Percentiles rank a stretch among this genome's conserved stretches.
phyloP scores from a whole-genome alignment of 2,113 vertebrate species.

The Oncorhynchus clarkii region DNA sequence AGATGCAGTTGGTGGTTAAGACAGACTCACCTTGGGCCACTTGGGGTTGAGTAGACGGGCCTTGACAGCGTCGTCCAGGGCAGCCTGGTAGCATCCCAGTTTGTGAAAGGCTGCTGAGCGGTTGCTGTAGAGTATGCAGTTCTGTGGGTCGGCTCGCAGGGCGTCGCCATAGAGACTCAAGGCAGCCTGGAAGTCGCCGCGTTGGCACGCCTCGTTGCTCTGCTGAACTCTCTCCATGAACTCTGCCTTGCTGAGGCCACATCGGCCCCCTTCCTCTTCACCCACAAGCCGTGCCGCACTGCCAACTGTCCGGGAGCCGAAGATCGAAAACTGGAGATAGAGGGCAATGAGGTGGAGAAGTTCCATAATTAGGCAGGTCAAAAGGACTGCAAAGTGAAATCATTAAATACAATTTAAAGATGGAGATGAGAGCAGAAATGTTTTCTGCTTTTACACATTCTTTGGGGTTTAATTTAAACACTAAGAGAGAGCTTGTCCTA shows the following conservation, averaged over 20 bases:
- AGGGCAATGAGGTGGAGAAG: slow-evolving; percentile 1
- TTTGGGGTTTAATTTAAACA: too few relatives aligned
- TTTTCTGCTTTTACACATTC: too few relatives aligned
- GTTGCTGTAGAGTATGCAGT: slow-evolving; percentile 97
- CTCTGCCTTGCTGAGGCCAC: slow-evolving; percentile 86
- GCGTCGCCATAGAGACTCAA: slow-evolving; percentile 86
- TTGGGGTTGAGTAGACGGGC: slow-evolving; percentile 91
- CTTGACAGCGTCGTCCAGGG: slow-evolving; percentile 88
- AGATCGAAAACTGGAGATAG: slow-evolving; percentile 74
- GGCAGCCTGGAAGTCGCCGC: slow-evolving; percentile 87
- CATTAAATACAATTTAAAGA: too few relatives aligned
- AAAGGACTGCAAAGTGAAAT: too few relatives aligned
- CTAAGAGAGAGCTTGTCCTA: too few relatives aligned
- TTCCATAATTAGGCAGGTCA: not conserved
- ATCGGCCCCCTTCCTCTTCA: slow-evolving; percentile 61
- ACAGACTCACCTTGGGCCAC: slow-evolving; percentile 91
- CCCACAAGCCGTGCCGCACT: slow-evolving; percentile 47
- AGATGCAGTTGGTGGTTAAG: not conserved
- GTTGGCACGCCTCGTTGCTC: slow-evolving; percentile 93
- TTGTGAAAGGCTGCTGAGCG: slow-evolving; percentile 91
- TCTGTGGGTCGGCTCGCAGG: slow-evolving; percentile 88
- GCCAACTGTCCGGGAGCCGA: slow-evolving; percentile 73
- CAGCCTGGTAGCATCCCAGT: slow-evolving; percentile 84
- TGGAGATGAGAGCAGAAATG: too few relatives aligned
- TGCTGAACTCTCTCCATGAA: slow-evolving; percentile 96